Base-by-base conservation (phyloP, 2,888 invertebrate species). In the Bursaphelenchus okinawaensis region DNA sequence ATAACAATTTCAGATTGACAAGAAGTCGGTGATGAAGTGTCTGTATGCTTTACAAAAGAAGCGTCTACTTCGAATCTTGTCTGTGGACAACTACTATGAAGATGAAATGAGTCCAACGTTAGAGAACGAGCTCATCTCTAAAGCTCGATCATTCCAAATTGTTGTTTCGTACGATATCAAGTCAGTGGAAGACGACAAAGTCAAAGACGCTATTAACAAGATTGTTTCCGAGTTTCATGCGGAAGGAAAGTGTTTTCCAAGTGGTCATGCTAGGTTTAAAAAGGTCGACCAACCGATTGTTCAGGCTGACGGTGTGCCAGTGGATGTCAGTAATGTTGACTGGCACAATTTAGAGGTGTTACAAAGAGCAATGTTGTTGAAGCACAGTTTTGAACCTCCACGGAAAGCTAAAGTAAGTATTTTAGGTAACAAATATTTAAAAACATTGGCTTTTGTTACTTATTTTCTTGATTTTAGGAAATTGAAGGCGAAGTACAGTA, bases 21-120 rank as follows among this genome's bases (percentile, higher is more conserved):
- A 79, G 62, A 81, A 77, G 62, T 77, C 79, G 2, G 60, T 75
- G 19, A 54, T 72, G 57, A 81, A 81, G 65, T 75, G 76, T 55
- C 59, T 80, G 20, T 54, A 72, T 16, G 75, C 78, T 12, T 64
- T 80, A 7, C 66, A 73, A 55, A 64, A 54, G 24, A 68, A 71
- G 56, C 55, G 63, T 4, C 59, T 77, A 6, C 28, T 71, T 0
- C 61, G 68, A 7, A 27, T 75, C 8, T 71, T 63, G 31, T 70
- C 60, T 19, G 58, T 66, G 23, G 66, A 63, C 22, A 60, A 66
- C 12, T 28, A 22, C 27, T 71, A 69, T 22, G 67, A 68, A 23
- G 67, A 67, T 9, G 64, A 56, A n/a, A 27, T 22, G 40, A 26
- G 16, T 31, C 50, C 16, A 1, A 57, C 20, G 9, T 12, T 57